Evolutionary conservation across 2,113 vertebrate species (phyloP), one percentile per base, ranked within the genome.

Genomic region (Gymnocephalus cernua): DNA sequence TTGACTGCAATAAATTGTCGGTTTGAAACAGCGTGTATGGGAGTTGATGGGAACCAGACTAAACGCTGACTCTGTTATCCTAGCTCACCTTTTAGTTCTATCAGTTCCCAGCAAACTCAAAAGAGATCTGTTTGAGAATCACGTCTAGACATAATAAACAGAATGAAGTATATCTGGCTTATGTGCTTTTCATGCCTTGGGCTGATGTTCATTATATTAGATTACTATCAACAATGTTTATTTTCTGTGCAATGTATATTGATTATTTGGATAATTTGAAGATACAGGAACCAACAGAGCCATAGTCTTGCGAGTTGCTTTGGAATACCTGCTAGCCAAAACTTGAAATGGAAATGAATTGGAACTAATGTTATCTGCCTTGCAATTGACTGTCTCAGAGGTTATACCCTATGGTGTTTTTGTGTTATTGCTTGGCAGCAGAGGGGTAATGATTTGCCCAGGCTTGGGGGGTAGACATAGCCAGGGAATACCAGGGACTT

Each of bases 401-500:
- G 47, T 71, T 84, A 48, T 50, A 59, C 51, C 80, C 54, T 23
- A 25, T 65, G 16, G 54, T 79, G 80, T 77, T 82, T 77, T 63
- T 73, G 53, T 84, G 19, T 59, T 66, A 48, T 80, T 68, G 32
- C 70, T 83, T 67, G 29, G 72, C 74, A 75, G 73, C 7, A 23
- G 64, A 73, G n/a, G 58, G 16, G 50, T 75, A 47, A 78, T 76
- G 72, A 50, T 67, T 80, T 84, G 59, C 61, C 56, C 56, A 79
- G 29, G 47, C 64, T 66, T 44, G 16, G 16, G 51, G n/a, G n/a
- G 6, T 54, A 32, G 29, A 76, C 12, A 48, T 2, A 68, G 71
- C 45, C 80, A 80, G 51, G 65, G 65, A 58, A 56, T 27, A 81
- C 44, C 71, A 79, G 76, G 84, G 87, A 90, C 69, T 92, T 92